Evolutionary conservation across 2,113 vertebrate genomes (phyloP), one percentile per base, ranked within the genome.

Genomic region (Tringa solitaria): DNA sequence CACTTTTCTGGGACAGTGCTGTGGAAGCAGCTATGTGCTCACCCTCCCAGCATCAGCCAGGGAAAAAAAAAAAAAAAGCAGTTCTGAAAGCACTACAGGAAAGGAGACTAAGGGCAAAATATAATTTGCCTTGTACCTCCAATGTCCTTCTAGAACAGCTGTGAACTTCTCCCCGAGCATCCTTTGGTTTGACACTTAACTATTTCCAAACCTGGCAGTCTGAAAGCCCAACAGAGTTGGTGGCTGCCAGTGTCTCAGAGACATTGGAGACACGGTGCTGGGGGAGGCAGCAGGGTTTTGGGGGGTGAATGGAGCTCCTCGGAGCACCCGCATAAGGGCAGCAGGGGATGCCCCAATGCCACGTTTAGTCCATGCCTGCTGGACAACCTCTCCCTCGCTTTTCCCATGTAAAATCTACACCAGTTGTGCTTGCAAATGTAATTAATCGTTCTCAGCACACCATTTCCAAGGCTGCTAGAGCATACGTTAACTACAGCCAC

Each of bases 241-340:
- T 23, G 63, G 15, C 30, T 27, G 20, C 8, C 23, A 14, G 11
- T 1, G 7, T 10, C n/a, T 20, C 70, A 12, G 37, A 51, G 48
- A 26, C 1, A 0, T 6, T 4, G 14, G 33, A 53, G 51, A n/a
- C 0, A 0, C 3, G 11, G 4, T 1, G 2, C 53, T 14, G 51
- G 8, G 19, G 48, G 46, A n/a, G 39, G 35, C 3, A 5, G 27
- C 12, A 5, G 48, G 74, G 13, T 11, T 32, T 33, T 28, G 12
- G 14, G 14, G 1, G 20, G 37, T 3, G 59, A 48, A 4, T 2
- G 32, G 21, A 32, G 53, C 9, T n/a, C 39, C 60, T 53, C 8
- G 0, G 26, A 39, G 46, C 53, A 43, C 41, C 54, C 30, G 3
- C 14, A 3, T 4, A 20, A 7, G 33, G 28, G 24, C 13, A 18